A percentile compares a stretch with the other conserved stretches of the same genome.
Conservation (phyloP, 2,113 vertebrate species). For the Mustelus asterias region DNA sequence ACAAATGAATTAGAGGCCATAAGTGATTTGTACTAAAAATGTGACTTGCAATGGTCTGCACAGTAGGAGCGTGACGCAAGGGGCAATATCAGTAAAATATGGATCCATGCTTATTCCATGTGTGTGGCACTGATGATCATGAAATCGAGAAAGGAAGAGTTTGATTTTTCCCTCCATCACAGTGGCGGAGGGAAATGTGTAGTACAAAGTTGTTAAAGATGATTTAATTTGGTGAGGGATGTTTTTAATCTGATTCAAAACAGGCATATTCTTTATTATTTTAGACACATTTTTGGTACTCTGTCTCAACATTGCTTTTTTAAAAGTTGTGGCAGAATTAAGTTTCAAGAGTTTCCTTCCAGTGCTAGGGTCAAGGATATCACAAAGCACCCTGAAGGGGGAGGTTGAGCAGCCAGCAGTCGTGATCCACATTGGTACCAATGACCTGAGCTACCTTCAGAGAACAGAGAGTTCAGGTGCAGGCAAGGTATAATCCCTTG, state of each 20-base stretch:
- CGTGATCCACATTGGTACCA: too few relatives aligned
- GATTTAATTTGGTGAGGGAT: background rate
- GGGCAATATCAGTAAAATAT: too few relatives aligned
- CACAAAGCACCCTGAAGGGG: too few relatives aligned
- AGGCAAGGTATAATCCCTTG: too few relatives aligned
- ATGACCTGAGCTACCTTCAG: too few relatives aligned
- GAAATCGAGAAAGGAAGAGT: background rate
- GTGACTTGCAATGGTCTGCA: background rate
- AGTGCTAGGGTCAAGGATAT: too few relatives aligned
- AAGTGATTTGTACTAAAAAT: background rate
- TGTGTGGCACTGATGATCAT: background rate
- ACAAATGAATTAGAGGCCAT: background rate
- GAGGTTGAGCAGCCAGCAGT: too few relatives aligned
- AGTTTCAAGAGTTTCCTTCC: too few relatives aligned
- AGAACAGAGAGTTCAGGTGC: too few relatives aligned
- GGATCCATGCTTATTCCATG: background rate
- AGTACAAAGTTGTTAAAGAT: background rate
- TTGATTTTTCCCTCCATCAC: background rate
- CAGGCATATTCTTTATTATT: background rate
- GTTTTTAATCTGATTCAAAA: background rate
- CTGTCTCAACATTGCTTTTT: background rate
- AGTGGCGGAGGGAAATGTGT: background rate
- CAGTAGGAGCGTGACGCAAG: background rate
- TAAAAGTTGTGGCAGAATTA: background rate
- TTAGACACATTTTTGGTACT: background rate